Evolutionary conservation across 2,113 vertebrate genomes (phyloP).

Genomic region (Mustelus asterias): DNA sequence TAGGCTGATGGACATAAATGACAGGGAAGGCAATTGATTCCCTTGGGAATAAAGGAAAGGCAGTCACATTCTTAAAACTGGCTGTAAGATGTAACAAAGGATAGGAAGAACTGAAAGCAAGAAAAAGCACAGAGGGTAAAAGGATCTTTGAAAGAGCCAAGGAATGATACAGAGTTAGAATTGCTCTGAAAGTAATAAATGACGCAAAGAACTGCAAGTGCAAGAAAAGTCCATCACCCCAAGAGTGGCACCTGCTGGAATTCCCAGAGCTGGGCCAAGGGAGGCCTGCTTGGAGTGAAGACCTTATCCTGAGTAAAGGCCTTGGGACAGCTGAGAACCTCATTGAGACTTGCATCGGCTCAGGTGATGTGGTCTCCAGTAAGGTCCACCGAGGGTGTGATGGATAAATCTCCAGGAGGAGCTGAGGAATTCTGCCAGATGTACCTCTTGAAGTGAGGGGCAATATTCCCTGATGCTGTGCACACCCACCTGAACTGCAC

Average conservation of each 20-base stretch:
- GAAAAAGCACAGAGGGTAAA: neutral
- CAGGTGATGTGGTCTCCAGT: neutral
- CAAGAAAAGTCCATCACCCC: neutral
- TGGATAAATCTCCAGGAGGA: neutral
- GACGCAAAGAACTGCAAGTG: neutral
- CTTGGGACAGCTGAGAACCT: neutral
- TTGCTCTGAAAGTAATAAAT: neutral
- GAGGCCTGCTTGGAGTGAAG: neutral
- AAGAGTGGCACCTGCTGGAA: neutral
- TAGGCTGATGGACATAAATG: neutral
- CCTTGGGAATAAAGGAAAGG: neutral
- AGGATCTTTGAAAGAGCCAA: neutral
- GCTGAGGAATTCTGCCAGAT: neutral
- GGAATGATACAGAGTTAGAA: neutral
- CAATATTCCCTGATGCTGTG: neutral
- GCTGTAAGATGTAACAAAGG: neutral
- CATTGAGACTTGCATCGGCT: neutral
- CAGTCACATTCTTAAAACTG: neutral
- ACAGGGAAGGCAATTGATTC: neutral
- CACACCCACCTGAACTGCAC: neutral
- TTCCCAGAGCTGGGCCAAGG: neutral
- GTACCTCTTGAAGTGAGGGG: neutral
- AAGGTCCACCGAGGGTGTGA: neutral
- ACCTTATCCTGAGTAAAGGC: neutral
- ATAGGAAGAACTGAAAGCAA: neutral